Percentiles rank a stretch among this genome's conserved stretches.
Evolutionary conservation across 2,888 invertebrate species (phyloP).

Genomic region (Rutpela maculata): DNA sequence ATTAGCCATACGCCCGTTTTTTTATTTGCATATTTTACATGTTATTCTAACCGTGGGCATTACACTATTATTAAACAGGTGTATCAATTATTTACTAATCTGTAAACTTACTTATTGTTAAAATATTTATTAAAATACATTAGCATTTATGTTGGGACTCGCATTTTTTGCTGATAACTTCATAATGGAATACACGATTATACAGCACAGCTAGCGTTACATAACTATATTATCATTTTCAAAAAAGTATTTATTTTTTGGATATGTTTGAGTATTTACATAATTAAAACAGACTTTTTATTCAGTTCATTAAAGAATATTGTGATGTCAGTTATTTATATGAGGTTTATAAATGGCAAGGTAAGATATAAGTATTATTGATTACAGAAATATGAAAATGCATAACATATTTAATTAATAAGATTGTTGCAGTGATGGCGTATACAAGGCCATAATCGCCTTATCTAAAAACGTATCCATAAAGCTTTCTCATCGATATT

Average conservation of each 20-base stretch:
- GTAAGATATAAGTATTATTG: neutral
- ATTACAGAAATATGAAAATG: neutral
- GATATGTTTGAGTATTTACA: neutral
- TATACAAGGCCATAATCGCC: neutral
- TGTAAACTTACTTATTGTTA: neutral
- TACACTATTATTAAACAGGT: slow-evolving; percentile 7
- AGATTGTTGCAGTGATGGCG: neutral
- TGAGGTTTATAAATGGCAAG: slow-evolving; percentile 1
- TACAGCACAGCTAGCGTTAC: neutral
- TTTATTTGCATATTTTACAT: neutral
- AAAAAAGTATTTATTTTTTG: neutral
- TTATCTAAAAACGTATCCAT: neutral
- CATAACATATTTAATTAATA: neutral
- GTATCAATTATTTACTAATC: neutral
- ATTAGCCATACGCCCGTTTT: neutral
- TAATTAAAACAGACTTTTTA: neutral
- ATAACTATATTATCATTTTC: neutral
- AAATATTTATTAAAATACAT: neutral
- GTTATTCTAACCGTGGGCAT: neutral
- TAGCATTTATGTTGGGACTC: neutral
- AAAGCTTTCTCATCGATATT: neutral
- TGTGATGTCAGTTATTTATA: neutral
- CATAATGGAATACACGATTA: neutral
- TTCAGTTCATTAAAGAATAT: neutral
- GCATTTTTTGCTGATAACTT: neutral